These are phyloP conservation scores for Chrysodeixis includens DNA, from an alignment of 2,888 invertebrate species.

Conservation along the genomic window DNA sequence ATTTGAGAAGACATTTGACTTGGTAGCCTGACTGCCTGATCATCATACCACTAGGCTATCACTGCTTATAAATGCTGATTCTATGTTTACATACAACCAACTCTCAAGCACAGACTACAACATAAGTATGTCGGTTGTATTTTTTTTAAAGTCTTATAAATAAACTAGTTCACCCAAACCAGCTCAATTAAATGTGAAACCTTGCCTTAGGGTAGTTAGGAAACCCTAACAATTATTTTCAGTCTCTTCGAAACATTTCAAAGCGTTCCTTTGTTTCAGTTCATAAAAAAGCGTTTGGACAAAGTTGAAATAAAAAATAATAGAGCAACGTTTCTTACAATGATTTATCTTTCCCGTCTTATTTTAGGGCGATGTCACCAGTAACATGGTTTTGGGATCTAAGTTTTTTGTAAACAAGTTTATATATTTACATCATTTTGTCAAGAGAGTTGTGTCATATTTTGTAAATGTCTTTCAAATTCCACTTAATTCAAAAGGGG, in stretches of 20 bases:
- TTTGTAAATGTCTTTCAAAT: too few species aligned
- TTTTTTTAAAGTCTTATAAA: background rate
- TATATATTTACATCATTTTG: too few species aligned
- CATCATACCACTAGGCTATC: too few species aligned
- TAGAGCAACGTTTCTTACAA: conserved; percentile 17
- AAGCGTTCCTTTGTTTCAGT: background rate
- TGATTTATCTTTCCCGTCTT: conserved; percentile 46
- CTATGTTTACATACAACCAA: too few species aligned
- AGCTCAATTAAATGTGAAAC: background rate
- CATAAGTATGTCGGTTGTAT: background rate
- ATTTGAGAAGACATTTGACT: too few species aligned
- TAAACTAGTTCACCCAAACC: background rate
- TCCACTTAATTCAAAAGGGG: too few species aligned
- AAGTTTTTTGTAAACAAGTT: background rate
- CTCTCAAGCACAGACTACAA: background rate
- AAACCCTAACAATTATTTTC: conserved; percentile 4
- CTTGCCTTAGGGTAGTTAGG: background rate
- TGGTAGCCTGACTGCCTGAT: too few species aligned
- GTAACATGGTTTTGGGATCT: background rate
- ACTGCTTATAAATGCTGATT: too few species aligned
- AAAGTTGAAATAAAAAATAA: conserved; percentile 11
- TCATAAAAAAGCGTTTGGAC: conserved; percentile 21
- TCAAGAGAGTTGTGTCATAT: too few species aligned
- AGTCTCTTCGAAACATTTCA: background rate
- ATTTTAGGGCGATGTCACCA: conserved; percentile 9